These are phyloP conservation scores for Eupithecia centaureata DNA, from an alignment of 2,888 invertebrate genomes.

Conservation along the genomic window DNA sequence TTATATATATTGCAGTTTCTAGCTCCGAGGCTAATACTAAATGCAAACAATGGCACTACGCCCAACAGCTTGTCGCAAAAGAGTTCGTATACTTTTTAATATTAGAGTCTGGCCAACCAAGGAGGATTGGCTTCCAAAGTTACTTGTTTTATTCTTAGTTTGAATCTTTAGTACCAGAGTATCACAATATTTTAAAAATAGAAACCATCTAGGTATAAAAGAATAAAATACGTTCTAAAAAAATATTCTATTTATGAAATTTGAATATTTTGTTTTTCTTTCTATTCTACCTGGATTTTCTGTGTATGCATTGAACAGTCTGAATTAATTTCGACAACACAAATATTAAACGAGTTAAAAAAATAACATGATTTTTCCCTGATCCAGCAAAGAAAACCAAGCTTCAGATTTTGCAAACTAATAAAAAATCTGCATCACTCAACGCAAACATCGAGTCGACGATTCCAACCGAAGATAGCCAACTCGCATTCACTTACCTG, in stretches of 20 bases:
- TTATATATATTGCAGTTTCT: slow-evolving; percentile 38
- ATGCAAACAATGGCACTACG: slow-evolving; percentile 36
- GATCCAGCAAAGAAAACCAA: slow-evolving; percentile 3
- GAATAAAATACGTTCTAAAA: background rate
- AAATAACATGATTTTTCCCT: background rate
- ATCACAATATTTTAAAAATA: background rate
- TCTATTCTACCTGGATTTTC: background rate
- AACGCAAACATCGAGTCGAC: slow-evolving; percentile 28
- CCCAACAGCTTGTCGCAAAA: slow-evolving; percentile 22
- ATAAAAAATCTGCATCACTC: slow-evolving; percentile 28
- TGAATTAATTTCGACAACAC: background rate
- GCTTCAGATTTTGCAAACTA: slow-evolving; percentile 18
- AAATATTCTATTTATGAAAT: background rate
- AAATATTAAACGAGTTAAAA: background rate
- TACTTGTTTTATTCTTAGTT: background rate
- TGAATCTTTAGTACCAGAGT: background rate
- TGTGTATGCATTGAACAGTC: background rate
- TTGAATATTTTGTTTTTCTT: background rate
- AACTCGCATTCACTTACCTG: slow-evolving; percentile 52
- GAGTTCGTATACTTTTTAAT: slow-evolving; percentile 26
- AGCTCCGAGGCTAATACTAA: slow-evolving; percentile 38
- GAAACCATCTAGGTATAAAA: background rate
- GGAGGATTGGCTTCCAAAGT: slow-evolving; percentile 2
- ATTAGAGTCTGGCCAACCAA: slow-evolving; percentile 16
- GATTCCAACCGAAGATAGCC: slow-evolving; percentile 29